Base-by-base conservation (phyloP, 37 sponge, comb jelly and placozoan species). In the Halichondria panicea region DNA sequence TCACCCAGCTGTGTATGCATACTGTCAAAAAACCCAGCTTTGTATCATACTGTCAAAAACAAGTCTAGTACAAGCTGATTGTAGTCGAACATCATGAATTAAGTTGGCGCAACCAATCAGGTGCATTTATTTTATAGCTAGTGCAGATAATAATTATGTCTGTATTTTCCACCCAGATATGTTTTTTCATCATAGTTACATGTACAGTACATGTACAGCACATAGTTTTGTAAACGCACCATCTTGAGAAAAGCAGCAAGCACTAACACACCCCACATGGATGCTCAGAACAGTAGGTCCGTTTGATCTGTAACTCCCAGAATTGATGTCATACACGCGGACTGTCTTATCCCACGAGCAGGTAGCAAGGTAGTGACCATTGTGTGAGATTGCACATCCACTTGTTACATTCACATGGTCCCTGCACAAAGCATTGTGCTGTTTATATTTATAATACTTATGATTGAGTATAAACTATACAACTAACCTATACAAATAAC, bases 181-280 rank as follows among this genome's bases (percentile, higher is more conserved):
- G n/a, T n/a, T n/a, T n/a, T n/a, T n/a, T n/a, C n/a, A n/a, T n/a
- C n/a, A n/a, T n/a, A n/a, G n/a, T n/a, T n/a, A n/a, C n/a, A n/a
- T n/a, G n/a, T n/a, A n/a, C n/a, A n/a, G n/a, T n/a, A n/a, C n/a
- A n/a, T n/a, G n/a, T n/a, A n/a, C n/a, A 66, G 56, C 24, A 27
- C 1, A 31, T 41, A 56, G 19, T 64, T 28, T 35, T 27, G 28
- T 6, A n/a, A 1, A n/a, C 84, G 63, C 30, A 94, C 95, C 95
- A 79, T 94, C 92, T 6, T 30, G 50, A 13, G 88, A 84, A 62
- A 84, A 92, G 44, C 45, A 43, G 80, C 97, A 94, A 37, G 68
- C 60, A 62, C 94, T 97, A 54, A 97, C 89, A 83, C 85, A 92
- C n/a, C 97, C 97, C 44, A 91, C 89, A 76, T 97, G 97, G 30